Base-by-base conservation (phyloP, 2,888 invertebrate species). In the Xylocampa areola region DNA sequence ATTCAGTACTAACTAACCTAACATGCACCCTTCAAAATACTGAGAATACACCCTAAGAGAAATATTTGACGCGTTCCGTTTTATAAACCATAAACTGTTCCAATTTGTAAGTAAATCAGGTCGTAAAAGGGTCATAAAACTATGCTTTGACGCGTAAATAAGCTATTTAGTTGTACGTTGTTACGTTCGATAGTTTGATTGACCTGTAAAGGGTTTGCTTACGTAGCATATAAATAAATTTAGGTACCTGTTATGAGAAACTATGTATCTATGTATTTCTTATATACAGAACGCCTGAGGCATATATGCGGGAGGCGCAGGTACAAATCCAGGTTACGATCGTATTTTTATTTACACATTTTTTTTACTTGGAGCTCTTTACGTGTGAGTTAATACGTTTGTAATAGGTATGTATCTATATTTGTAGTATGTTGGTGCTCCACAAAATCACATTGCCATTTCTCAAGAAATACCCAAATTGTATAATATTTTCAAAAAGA, bases 41-140 rank as follows among this genome's bases (percentile, higher is more conserved):
- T 5, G 14, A 1, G 3, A 23, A 7, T 23, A 59, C 60, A 53
- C 61, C 49, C 32, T 54, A 35, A 41, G 51, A 54, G 19, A 37
- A 66, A 35, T 67, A 52, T 60, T 76, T 69, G 66, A 66, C 57
- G 44, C 45, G 55, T 40, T 37, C 37, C 51, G 62, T 70, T 79
- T 76, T 68, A 72, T 72, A 70, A 50, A 50, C 64, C 75, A 72
- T 80, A 79, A 79, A 80, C 63, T 70, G 45, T 51, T 52, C 55
- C 69, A 65, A 81, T 83, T 81, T 73, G 66, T 77, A 76, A 71
- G 77, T 62, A 80, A 80, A 79, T 82, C 69, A 65, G 76, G 78
- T 71, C 76, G 77, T 84, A 84, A 81, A 84, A 76, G 23, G 63
- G 23, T 52, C 72, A 68, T 82, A 77, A 82, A 83, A 63, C 71